Base-by-base conservation (phyloP, 2,888 invertebrate species). In the Acholoe squamosa region DNA sequence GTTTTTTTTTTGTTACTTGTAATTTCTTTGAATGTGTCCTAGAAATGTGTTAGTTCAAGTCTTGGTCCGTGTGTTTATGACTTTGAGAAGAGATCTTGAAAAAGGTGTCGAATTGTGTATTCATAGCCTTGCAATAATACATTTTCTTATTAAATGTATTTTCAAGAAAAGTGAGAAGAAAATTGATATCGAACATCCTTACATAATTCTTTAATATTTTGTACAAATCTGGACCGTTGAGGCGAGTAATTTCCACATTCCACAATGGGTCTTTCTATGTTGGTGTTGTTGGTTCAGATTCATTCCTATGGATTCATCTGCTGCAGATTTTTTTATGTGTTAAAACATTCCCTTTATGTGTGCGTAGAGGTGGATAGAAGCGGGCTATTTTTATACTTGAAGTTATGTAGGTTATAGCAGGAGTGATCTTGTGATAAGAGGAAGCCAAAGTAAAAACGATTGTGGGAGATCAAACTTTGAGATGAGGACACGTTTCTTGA, bases 341-440 rank as follows among this genome's bases (percentile, higher is more conserved):
- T 43, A 43, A 43, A 43, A 80, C 80, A 80, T 80, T 80, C 80
- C 80, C 25, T n/a, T 67, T 25, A n/a, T 43, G 33, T 80, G 80
- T 80, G 34, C 0, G 31, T 76, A 80, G 80, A 22, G 1, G 12
- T 34, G 43, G 80, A 33, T 43, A 80, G 80, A 5, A 80, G 19
- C 34, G 34, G 80, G 22, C 80, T 33, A 80, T 80, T 80, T 80
- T 80, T 80, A 80, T 80, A 80, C 43, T 16, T 33, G 22, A 80
- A 80, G 80, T 80, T 80, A 80, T 80, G 80, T 80, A 80, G 80
- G 80, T 80, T 34, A 80, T 80, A 80, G 71, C n/a, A 16, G 22
- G 43, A 80, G 19, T 43, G 80, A 80, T 43, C 43, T 7, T 43
- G 43, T 43, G 10, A 43, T 43, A 43, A 43, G 43, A 43, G 43